Evolutionary conservation across 2,113 vertebrate genomes (phyloP).

Genomic region (Platysteira castanea): DNA sequence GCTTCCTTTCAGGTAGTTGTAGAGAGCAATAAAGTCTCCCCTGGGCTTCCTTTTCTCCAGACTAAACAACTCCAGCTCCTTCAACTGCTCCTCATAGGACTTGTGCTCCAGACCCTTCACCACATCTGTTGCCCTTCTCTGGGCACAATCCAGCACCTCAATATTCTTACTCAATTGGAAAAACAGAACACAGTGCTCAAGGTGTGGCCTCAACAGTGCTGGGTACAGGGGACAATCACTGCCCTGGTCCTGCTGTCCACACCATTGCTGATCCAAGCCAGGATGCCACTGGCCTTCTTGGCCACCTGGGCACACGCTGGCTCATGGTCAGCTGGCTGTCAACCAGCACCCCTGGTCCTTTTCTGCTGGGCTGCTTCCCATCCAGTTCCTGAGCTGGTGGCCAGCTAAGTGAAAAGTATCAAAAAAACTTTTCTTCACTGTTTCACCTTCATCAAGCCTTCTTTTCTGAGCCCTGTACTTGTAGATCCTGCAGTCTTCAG

Average conservation of each 20-base stretch:
- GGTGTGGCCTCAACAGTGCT: fast-evolving
- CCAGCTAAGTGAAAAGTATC: not conserved
- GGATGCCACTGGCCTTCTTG: not conserved
- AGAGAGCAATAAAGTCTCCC: not conserved
- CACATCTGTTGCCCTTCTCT: not conserved
- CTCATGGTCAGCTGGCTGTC: not conserved
- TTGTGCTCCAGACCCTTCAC: not conserved
- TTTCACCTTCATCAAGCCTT: not conserved
- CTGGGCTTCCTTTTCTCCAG: not conserved
- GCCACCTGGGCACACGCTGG: not conserved
- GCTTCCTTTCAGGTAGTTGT: not conserved
- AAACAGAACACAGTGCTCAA: fast-evolving
- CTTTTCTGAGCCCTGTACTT: not conserved
- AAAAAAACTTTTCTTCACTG: not conserved
- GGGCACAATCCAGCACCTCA: not conserved
- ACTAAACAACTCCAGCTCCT: not conserved
- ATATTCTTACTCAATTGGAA: not conserved
- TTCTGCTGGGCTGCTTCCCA: not conserved
- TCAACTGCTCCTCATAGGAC: not conserved
- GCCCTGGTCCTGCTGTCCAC: not conserved
- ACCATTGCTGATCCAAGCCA: not conserved
- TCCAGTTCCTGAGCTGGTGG: not conserved
- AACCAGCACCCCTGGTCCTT: not conserved
- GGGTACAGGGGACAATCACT: fast-evolving
- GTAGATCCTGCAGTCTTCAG: not conserved